Evolutionary conservation across 2,113 vertebrate genomes (phyloP).

Genomic region (Centrocercus urophasianus): DNA sequence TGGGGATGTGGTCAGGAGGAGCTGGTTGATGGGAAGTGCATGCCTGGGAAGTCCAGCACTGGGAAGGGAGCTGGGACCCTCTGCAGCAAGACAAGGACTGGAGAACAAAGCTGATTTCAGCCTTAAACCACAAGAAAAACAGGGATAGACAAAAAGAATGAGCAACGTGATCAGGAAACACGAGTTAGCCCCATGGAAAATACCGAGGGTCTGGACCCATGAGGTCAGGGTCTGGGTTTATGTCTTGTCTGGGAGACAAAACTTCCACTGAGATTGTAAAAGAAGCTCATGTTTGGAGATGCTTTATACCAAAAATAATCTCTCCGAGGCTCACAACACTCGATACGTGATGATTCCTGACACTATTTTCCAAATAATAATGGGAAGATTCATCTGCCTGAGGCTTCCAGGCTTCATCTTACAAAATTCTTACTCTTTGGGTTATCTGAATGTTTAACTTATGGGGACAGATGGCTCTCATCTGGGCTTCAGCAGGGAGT

Average conservation of each 20-base stretch:
- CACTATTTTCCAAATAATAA: constrained; percentile 42
- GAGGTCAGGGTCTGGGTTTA: constrained; percentile 7
- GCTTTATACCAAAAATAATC: constrained; percentile 8
- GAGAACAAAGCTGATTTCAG: neutral
- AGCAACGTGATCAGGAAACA: constrained; percentile 31
- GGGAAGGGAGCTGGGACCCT: neutral
- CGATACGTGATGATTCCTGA: neutral
- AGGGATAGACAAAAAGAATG: constrained; percentile 18
- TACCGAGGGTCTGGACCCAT: neutral
- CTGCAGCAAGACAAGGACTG: neutral
- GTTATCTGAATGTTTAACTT: constrained; percentile 60
- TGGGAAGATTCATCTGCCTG: constrained; percentile 21
- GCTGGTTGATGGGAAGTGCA: neutral
- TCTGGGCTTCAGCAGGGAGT: constrained; percentile 9
- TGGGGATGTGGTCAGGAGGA: neutral
- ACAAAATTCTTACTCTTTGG: neutral
- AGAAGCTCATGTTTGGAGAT: neutral
- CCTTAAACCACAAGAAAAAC: constrained; percentile 20
- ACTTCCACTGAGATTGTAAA: neutral
- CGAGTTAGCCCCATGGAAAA: constrained; percentile 32
- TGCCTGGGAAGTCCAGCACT: neutral
- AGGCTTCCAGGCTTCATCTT: constrained; percentile 29
- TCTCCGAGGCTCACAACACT: neutral
- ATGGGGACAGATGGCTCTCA: constrained; percentile 44
- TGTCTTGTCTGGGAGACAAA: constrained; percentile 44